Evolutionary conservation across 2,888 invertebrate genomes (phyloP), one percentile per base, ranked within the genome.

Genomic region (Hoplodrina ambigua): DNA sequence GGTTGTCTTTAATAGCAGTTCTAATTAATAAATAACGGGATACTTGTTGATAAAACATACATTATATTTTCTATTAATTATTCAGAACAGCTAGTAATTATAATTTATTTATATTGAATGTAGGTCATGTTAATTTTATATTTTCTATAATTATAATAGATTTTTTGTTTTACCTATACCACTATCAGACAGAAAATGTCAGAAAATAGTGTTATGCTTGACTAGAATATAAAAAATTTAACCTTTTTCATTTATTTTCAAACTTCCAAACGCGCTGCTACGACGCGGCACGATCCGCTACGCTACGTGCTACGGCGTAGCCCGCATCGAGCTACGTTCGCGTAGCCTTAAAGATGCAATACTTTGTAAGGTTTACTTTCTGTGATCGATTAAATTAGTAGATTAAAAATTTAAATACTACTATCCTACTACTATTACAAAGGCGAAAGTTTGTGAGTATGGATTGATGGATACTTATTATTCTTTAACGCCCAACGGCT

Each of bases 251-350:
- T n/a, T 5, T 11, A 44, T 33, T 44, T 30, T 15, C 0, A 19
- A 25, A 46, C 15, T 25, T 33, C 2, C 10, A 2, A 37, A 55
- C 44, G 2, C 6, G 11, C 7, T 7, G 25, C 50, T 66, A 56
- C 50, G 33, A 30, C 5, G 13, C 17, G 19, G 19, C 20, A 2
- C 33, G 15, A 6, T 8, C 44, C 15, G 69, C 68, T 75, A 72
- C 76, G 58, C 33, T 44, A 30, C 13, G 44, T 30, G 76, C 76
- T 72, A 75, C 72, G 72, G 33, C 72, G 72, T 72, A 75, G 76
- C 41, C 2, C 15, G 11, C 13, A 37, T 5, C 3, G n/a, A 7
- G 25, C 10, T 37, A 25, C n/a, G 25, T 37, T 54, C 8, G 37
- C 17, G 37, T 69, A 46, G 15, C 30, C 41, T 41, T 41, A 11